Base-by-base conservation (phyloP, 2,113 vertebrate species). In the Dryoscopus gambensis region DNA sequence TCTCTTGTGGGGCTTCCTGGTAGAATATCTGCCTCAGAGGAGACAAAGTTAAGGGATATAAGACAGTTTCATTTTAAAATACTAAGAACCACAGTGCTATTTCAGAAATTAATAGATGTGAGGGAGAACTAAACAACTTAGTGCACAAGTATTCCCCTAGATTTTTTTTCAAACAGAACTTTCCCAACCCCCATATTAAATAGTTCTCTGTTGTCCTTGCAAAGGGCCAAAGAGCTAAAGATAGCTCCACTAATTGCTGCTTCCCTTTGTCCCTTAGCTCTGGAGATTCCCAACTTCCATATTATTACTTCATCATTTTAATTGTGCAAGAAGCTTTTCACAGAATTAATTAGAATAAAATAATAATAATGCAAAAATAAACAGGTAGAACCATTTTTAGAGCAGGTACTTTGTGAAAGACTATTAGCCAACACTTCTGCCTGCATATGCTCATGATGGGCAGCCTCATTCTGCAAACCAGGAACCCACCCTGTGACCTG, bases 191-290 rank as follows among this genome's bases (percentile, higher is more conserved):
- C 50, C 44, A 52, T 24, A 75, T 78, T 86, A 89, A 92, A 83
- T 22, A 92, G 56, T 57, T 94, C 42, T 91, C 80, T 84, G n/a
- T 84, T 96, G 90, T 94, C 90, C 83, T 96, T 94, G 86, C 83
- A 76, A 94, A 95, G 93, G 83, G 80, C 90, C 83, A 90, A 94
- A 93, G 88, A 95, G 46, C 83, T 95, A 93, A 96, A 94, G 95
- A 95, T 90, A 94, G 92, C 57, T 92, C 56, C 52, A 37, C 88
- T 96, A 89, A 96, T 90, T 97, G 88, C 95, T 90, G 20, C 65
- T 89, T 95, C 76, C 44, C 65, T 90, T 89, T 87, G 85, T 94
- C 83, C 68, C 91, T 92, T 57, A 84, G 76, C 70, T 86, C 86
- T 39, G 46, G 76, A 92, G 64, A 92, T 77, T 92, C 80, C 76